Percentiles rank a stretch among this genome's conserved stretches.
Conservation (phyloP, 2,113 vertebrate genomes). For the Mustelus asterias region DNA sequence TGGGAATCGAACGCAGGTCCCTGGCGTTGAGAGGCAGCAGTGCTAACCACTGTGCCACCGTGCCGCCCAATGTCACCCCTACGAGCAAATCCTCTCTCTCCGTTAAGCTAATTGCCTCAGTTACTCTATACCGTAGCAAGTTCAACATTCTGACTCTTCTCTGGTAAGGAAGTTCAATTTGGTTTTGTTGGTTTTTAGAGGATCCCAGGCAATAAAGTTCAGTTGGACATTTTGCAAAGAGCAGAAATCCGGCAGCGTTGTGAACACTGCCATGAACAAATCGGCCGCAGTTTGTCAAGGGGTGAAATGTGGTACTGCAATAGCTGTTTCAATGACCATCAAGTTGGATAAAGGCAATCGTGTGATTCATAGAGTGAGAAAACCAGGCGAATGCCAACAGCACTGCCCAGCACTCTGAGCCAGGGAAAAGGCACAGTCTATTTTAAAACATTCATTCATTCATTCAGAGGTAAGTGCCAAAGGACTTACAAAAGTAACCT, state of each 20-base stretch:
- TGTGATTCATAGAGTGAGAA: not conserved
- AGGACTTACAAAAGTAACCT: not conserved
- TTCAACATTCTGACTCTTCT: not conserved
- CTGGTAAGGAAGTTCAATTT: not conserved
- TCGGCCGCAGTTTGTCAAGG: not conserved
- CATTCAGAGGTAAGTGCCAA: not conserved
- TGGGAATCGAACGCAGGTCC: too few species aligned
- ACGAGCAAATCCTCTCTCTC: not conserved
- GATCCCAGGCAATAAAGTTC: not conserved
- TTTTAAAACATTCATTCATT: not conserved
- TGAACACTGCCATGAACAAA: not conserved
- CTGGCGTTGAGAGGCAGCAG: too few species aligned
- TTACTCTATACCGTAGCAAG: not conserved
- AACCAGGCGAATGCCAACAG: not conserved
- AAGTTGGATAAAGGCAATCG: not conserved
- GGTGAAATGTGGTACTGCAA: not conserved
- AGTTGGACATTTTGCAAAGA: not conserved
- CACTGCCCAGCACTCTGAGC: not conserved
- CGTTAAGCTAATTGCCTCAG: not conserved
- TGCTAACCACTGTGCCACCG: too few species aligned
- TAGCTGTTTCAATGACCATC: not conserved
- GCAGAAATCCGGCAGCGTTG: not conserved
- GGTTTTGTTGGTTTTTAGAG: not conserved
- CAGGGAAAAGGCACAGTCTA: not conserved
- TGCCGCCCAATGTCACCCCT: not conserved